A percentile compares a stretch with the other conserved stretches of the same genome.
These are phyloP conservation scores for Eueremaeus valkanovi DNA, from an alignment of 2,888 invertebrate genomes.

Conservation along the genomic window DNA sequence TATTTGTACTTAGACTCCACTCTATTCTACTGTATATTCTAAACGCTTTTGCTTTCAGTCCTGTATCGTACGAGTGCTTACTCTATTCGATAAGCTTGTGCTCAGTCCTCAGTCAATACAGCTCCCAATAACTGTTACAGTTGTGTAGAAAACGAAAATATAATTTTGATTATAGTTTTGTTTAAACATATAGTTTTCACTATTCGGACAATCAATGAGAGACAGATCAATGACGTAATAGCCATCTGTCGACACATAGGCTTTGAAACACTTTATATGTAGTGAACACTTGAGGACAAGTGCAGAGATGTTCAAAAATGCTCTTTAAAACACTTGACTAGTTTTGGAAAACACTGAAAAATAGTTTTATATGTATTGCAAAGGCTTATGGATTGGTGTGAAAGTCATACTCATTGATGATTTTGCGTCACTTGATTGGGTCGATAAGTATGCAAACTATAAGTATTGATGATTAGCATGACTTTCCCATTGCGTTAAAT, in stretches of 20 bases:
- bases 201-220: neutral
- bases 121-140: neutral
- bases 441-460: neutral
- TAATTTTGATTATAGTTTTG: neutral
- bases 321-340: neutral
- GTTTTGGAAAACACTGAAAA: neutral
- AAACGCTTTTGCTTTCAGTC: neutral
- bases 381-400: neutral
- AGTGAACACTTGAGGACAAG: neutral
- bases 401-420: constrained; percentile 16
- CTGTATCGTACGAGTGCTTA: neutral
- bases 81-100: neutral
- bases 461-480: constrained; percentile 29
- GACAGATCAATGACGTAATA: constrained; percentile 16
- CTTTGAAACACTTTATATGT: neutral
- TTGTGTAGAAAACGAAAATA: neutral
- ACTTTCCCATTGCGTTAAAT: constrained; percentile 28
- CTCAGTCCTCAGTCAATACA: constrained; percentile 17
- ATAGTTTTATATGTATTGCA: neutral
- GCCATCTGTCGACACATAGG: neutral
- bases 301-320: constrained; percentile 7
- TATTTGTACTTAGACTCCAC: constrained; percentile 7
- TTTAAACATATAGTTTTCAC: constrained; percentile 16
- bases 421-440: constrained; percentile 20
- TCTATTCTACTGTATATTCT: too few species aligned